phyloP scores from a whole-genome alignment of 2,797 vertebrate species.

The Pipistrellus nathusii region DNA sequence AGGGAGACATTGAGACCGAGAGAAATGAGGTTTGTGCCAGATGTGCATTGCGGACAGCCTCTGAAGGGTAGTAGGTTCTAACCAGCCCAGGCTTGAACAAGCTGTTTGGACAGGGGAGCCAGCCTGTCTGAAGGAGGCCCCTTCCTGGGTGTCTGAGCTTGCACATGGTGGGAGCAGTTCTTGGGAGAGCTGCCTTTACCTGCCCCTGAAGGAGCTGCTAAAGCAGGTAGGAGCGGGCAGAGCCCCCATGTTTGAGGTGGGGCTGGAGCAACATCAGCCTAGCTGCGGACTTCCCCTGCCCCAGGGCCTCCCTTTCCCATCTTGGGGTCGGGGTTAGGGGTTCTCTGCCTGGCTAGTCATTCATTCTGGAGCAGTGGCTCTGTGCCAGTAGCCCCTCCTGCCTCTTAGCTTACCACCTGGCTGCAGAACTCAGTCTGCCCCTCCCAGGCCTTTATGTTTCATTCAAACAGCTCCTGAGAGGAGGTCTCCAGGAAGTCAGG shows the following conservation, averaged over 20 bases:
- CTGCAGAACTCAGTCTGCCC: neutral
- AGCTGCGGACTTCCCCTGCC: neutral
- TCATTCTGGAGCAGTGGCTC: neutral
- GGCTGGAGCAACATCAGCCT: neutral
- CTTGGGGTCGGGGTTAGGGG: fast-evolving
- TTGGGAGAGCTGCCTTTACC: conserved; percentile 14
- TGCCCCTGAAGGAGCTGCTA: neutral
- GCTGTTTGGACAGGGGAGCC: neutral
- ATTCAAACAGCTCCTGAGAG: neutral
- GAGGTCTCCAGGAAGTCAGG: neutral
- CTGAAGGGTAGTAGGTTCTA: neutral
- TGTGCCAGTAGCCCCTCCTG: neutral
- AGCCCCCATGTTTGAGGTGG: neutral
- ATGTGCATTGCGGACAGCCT: neutral
- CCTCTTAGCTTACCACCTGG: neutral
- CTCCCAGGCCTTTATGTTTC: neutral
- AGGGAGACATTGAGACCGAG: neutral
- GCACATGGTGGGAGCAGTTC: neutral
- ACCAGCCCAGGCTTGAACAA: neutral
- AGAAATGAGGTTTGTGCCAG: neutral
- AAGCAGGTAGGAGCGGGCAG: neutral
- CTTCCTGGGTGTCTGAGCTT: neutral
- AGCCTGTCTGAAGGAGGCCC: neutral
- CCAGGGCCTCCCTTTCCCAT: neutral
- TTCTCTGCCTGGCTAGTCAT: neutral